These are phyloP conservation scores for Petrocephalus microphthalmus DNA, from an alignment of 2,113 vertebrate species.

Conservation along the genomic window DNA sequence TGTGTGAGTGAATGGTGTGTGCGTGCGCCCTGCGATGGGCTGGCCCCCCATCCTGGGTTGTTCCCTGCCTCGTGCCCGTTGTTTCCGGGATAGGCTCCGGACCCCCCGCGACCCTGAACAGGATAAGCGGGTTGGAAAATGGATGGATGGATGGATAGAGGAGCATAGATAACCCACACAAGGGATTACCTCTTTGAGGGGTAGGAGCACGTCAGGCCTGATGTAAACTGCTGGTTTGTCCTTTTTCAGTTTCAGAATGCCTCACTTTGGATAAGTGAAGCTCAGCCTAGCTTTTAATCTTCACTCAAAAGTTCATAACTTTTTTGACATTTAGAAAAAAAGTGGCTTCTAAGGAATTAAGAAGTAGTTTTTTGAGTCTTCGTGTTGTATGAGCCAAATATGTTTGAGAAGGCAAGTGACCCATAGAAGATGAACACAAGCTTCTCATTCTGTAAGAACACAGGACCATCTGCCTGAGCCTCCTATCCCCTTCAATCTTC, in stretches of 20 bases:
- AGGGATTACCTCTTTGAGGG: neutral
- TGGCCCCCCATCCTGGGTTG: too few relatives aligned
- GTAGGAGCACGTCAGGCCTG: neutral
- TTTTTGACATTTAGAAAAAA: neutral
- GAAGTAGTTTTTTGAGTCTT: neutral
- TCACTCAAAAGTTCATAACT: neutral
- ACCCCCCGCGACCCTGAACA: too few relatives aligned
- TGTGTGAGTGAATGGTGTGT: too few relatives aligned
- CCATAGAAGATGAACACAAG: conserved; percentile 24
- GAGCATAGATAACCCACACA: neutral
- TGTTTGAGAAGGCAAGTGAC: neutral
- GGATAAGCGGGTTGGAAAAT: too few relatives aligned
- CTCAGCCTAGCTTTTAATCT: neutral
- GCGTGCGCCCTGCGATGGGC: too few relatives aligned
- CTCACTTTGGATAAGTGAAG: neutral
- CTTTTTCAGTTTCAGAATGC: neutral
- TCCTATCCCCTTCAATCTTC: conserved; percentile 42
- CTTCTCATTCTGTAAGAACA: conserved; percentile 39
- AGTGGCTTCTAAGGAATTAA: neutral
- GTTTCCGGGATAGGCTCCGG: too few relatives aligned
- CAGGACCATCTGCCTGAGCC: conserved; percentile 48
- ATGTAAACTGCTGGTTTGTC: neutral
- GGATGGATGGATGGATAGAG: too few relatives aligned
- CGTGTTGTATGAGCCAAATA: neutral
- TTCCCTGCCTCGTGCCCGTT: too few relatives aligned